Conservation (phyloP, 2,888 invertebrate genomes). For the Tiliacea citrago region DNA sequence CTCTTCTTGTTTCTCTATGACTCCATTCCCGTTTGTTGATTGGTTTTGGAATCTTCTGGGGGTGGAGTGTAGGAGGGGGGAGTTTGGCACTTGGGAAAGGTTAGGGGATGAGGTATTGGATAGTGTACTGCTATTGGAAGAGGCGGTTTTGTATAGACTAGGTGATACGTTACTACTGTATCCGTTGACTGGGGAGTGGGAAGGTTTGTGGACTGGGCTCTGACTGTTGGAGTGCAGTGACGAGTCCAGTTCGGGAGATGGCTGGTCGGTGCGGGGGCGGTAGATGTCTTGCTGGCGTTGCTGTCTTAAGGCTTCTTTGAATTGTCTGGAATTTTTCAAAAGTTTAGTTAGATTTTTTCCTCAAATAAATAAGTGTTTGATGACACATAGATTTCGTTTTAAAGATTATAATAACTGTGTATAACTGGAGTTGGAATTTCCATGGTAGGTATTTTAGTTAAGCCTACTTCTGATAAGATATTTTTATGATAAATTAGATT, state of each 20-base stretch:
- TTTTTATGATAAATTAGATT: no score
- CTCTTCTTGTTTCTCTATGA: slow-evolving; percentile 83
- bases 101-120: slow-evolving; percentile 78
- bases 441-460: no score
- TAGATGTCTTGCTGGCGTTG: slow-evolving; percentile 96
- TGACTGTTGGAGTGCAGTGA: slow-evolving; percentile 86
- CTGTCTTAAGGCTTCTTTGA: slow-evolving; percentile 96
- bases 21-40: slow-evolving; percentile 73
- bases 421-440: no score
- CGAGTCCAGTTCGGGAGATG: slow-evolving; percentile 90
- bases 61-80: slow-evolving; percentile 88
- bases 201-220: slow-evolving; percentile 85
- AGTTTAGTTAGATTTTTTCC: slow-evolving; percentile 34
- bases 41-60: slow-evolving; percentile 86
- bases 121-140: slow-evolving; percentile 76
- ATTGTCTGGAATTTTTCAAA: slow-evolving; percentile 92
- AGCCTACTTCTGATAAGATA: no score
- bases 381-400: slow-evolving; percentile 57
- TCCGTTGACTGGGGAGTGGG: slow-evolving; percentile 89
- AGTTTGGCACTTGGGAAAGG: slow-evolving; percentile 83
- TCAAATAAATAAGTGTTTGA: background rate
- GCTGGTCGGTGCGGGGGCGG: slow-evolving; percentile 92
- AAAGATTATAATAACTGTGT: background rate
- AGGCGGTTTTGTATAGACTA: slow-evolving; percentile 81
- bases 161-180: slow-evolving; percentile 91